Percentiles rank a stretch among this genome's conserved stretches.
phyloP scores from a whole-genome alignment of 23 tunicate species.

The Styela plicata region DNA sequence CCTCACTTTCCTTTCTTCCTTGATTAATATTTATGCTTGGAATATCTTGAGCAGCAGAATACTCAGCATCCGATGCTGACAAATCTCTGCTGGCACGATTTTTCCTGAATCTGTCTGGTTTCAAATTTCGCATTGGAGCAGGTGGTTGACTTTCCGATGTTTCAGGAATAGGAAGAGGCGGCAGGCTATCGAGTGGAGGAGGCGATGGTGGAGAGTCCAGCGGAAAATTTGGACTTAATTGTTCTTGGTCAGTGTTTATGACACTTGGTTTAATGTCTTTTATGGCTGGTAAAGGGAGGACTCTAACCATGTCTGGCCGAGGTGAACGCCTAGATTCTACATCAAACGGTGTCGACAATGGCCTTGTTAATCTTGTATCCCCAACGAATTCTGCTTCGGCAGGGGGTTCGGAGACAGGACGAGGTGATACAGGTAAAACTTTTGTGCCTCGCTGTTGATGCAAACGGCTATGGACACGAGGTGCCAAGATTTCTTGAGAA shows the following conservation, averaged over 20 bases:
- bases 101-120: slow-evolving; percentile 27
- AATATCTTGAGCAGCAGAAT: slow-evolving; percentile 40
- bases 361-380: not conserved
- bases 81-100: not conserved
- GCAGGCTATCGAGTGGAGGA: not conserved
- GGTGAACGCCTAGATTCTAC: not conserved
- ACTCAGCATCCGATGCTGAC: not conserved
- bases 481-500: slow-evolving; percentile 1
- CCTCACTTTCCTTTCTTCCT: not conserved
- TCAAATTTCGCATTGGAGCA: slow-evolving; percentile 12
- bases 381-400: not conserved
- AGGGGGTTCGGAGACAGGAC: slow-evolving; percentile 18
- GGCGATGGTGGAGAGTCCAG: slow-evolving; percentile 14
- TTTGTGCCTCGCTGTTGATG: slow-evolving; percentile 5
- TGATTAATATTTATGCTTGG: not conserved
- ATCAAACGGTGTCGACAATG: not conserved
- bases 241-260: not conserved
- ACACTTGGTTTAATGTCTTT: not conserved
- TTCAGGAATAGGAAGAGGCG: not conserved
- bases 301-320: not conserved
- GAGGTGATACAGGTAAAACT: not conserved
- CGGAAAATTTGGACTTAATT: slow-evolving; percentile 25
- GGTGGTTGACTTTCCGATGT: not conserved
- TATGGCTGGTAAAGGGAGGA: not conserved
- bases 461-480: slow-evolving; percentile 19